Evolutionary conservation across 1,140 invertebrate species (phyloP).

Genomic region (Pseudomyrmex cubaensis): DNA sequence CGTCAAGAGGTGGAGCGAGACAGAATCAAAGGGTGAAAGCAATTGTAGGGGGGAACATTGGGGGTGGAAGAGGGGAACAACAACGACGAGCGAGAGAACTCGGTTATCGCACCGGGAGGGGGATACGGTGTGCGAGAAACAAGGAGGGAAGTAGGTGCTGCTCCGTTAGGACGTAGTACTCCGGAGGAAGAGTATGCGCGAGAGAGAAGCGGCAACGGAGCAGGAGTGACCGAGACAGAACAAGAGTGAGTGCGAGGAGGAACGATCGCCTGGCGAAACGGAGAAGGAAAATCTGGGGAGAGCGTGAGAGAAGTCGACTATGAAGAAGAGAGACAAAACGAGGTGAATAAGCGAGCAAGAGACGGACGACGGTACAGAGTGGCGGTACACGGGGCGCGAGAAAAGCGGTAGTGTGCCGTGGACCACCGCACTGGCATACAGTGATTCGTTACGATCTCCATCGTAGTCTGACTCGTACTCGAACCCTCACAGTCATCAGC

Average conservation of each 20-base stretch:
- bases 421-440: slow-evolving; percentile 86
- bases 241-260: slow-evolving; percentile 70
- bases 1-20: slow-evolving; percentile 69
- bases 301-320: slow-evolving; percentile 65
- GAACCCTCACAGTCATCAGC: slow-evolving; percentile 75
- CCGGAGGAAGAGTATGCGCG: slow-evolving; percentile 65
- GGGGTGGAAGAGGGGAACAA: slow-evolving; percentile 64
- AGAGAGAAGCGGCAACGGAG: slow-evolving; percentile 59
- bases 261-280: slow-evolving; percentile 61
- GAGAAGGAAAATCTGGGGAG: slow-evolving; percentile 55
- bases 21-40: slow-evolving; percentile 63
- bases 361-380: slow-evolving; percentile 82
- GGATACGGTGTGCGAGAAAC: slow-evolving; percentile 62
- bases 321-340: slow-evolving; percentile 74
- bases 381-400: slow-evolving; percentile 85
- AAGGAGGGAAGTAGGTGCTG: slow-evolving; percentile 62
- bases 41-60: slow-evolving; percentile 66
- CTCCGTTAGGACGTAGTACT: slow-evolving; percentile 60
- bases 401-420: slow-evolving; percentile 86
- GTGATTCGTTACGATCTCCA: slow-evolving; percentile 84
- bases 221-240: slow-evolving; percentile 63
- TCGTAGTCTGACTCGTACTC: slow-evolving; percentile 77
- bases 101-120: slow-evolving; percentile 73
- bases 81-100: slow-evolving; percentile 72
- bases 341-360: slow-evolving; percentile 75